Conservation (phyloP, 2,888 invertebrate genomes). For the Mystacides longicornis region DNA sequence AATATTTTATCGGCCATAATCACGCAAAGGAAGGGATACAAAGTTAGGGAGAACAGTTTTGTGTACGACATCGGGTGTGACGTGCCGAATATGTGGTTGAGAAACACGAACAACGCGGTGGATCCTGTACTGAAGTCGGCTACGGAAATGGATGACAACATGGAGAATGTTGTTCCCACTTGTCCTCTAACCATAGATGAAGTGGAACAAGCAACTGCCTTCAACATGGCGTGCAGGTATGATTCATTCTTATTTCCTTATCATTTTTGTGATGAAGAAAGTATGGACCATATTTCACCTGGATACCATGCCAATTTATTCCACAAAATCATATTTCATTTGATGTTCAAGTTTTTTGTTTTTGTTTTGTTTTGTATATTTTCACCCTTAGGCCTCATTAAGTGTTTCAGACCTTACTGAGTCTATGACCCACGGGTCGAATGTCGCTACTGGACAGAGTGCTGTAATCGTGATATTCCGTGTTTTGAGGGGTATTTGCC, state of each 20-base stretch:
- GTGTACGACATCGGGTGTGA: constrained; percentile 74
- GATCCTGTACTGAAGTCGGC: constrained; percentile 55
- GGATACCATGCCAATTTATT: neutral
- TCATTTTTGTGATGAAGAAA: too few relatives aligned
- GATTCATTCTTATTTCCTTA: neutral
- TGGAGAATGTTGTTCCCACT: constrained; percentile 53
- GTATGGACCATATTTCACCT: neutral
- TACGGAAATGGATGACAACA: constrained; percentile 50
- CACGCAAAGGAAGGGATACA: constrained; percentile 74
- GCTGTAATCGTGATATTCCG: too few relatives aligned
- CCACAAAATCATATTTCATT: neutral
- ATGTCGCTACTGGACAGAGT: too few relatives aligned
- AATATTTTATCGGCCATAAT: constrained; percentile 73
- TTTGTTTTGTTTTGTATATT: neutral
- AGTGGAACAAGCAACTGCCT: constrained; percentile 67
- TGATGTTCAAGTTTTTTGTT: neutral
- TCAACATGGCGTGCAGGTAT: constrained; percentile 59
- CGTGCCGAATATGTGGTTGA: constrained; percentile 71
- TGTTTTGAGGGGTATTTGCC: too few relatives aligned
- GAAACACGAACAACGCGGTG: constrained; percentile 61
- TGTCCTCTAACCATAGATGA: constrained; percentile 65
- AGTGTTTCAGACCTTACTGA: too few relatives aligned
- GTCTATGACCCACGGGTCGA: too few relatives aligned
- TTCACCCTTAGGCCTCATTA: too few relatives aligned
- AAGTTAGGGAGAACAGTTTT: constrained; percentile 63